Percentiles rank a stretch among this genome's conserved stretches.
These are phyloP conservation scores for Forbesichthys agassizii DNA, from an alignment of 2,113 vertebrate species.

Conservation along the genomic window DNA sequence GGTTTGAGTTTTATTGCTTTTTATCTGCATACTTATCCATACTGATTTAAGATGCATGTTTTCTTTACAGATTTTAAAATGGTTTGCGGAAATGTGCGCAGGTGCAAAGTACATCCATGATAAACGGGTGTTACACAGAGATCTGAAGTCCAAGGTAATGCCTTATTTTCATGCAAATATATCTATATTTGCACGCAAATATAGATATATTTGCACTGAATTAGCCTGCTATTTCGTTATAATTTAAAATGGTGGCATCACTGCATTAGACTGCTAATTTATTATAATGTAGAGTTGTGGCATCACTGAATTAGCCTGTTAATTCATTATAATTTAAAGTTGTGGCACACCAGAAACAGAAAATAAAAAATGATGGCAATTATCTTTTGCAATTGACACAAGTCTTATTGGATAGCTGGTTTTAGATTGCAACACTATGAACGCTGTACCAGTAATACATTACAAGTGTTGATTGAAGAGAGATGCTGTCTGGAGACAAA, in stretches of 20 bases:
- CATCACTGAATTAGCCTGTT: too few relatives aligned
- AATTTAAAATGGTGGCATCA: too few relatives aligned
- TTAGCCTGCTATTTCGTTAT: too few relatives aligned
- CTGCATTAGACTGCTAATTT: too few relatives aligned
- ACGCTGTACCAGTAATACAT: conserved; percentile 5
- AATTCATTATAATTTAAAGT: too few relatives aligned
- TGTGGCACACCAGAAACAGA: too few relatives aligned
- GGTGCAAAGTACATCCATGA: conserved; percentile 88
- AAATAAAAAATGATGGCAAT: too few relatives aligned
- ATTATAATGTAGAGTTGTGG: too few relatives aligned
- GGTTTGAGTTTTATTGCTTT: neutral
- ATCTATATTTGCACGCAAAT: too few relatives aligned
- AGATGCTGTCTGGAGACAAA: conserved; percentile 17
- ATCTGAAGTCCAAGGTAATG: conserved; percentile 92
- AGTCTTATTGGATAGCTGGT: conserved; percentile 9
- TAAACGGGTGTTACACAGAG: conserved; percentile 86
- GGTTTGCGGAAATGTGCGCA: conserved; percentile 91
- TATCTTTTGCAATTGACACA: too few relatives aligned
- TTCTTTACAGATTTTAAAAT: conserved; percentile 82
- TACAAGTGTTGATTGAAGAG: conserved; percentile 11
- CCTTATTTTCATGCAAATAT: too few relatives aligned
- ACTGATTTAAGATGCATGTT: neutral
- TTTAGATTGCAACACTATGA: conserved; percentile 23
- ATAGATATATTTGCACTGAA: too few relatives aligned
- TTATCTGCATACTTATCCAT: neutral